A percentile compares a stretch with the other conserved stretches of the same genome.
Evolutionary conservation across 2,113 vertebrate species (phyloP).

Genomic region (Indicator indicator): DNA sequence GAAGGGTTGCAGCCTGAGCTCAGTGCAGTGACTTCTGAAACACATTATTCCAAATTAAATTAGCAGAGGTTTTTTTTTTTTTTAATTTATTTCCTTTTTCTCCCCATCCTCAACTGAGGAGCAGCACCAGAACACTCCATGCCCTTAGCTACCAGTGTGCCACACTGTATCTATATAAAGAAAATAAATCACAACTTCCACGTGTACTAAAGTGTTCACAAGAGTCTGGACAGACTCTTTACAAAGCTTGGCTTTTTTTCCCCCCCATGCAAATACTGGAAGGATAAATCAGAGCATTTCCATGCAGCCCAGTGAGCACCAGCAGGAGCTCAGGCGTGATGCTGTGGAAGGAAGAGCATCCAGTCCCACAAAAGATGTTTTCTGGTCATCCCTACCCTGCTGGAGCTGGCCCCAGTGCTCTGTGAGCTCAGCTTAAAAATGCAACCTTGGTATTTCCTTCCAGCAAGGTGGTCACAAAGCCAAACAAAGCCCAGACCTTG

Average conservation of each 20-base stretch:
- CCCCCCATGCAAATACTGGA: neutral
- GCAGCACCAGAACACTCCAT: neutral
- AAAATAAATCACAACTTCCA: neutral
- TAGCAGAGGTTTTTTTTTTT: neutral
- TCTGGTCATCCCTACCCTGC: accelerated
- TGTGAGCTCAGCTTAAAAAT: neutral
- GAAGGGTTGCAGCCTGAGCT: neutral
- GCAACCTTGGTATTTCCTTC: neutral
- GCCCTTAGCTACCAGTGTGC: neutral
- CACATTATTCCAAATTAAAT: neutral
- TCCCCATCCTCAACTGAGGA: neutral
- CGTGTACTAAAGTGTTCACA: neutral
- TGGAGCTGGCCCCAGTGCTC: neutral
- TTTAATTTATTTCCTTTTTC: neutral
- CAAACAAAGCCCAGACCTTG: neutral
- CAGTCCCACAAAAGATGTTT: neutral
- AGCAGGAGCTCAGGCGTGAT: neutral
- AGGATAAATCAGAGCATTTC: neutral
- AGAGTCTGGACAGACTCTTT: neutral
- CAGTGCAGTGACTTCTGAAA: constrained; percentile 17
- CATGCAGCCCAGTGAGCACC: neutral
- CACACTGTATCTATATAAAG: neutral
- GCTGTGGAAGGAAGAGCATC: neutral
- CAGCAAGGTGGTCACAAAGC: neutral
- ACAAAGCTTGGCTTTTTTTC: neutral